These are phyloP conservation scores for Geophilus truncorum DNA, from an alignment of 2,888 invertebrate species.

Conservation along the genomic window DNA sequence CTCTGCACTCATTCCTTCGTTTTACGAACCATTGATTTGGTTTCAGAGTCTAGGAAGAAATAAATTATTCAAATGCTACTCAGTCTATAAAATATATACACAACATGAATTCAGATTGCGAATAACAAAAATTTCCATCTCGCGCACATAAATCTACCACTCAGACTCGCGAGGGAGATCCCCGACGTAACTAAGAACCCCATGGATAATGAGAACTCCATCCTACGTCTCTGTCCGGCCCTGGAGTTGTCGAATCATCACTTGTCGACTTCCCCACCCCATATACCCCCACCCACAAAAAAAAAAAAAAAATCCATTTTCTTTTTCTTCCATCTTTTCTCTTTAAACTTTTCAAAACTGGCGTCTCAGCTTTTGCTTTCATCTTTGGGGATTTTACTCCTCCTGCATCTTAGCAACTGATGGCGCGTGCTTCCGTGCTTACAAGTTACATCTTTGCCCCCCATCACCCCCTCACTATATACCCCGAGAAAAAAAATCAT, in stretches of 20 bases:
- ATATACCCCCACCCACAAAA: background rate
- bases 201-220: background rate
- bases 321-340: background rate
- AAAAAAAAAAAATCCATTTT: background rate
- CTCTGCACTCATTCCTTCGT: background rate
- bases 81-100: conserved; percentile 12
- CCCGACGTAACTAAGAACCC: background rate
- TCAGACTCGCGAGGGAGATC: background rate
- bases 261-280: background rate
- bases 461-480: background rate
- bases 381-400: background rate
- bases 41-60: background rate
- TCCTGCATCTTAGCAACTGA: conserved; percentile 7
- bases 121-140: conserved; percentile 20
- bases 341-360: conserved; percentile 2
- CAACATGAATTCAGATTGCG: conserved; percentile 16
- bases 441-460: conserved; percentile 12
- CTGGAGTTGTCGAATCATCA: background rate
- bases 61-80: background rate
- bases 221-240: background rate
- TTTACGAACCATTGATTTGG: conserved; percentile 16
- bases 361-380: conserved; percentile 15
- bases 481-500: background rate
- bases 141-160: conserved; percentile 7
- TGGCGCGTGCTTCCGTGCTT: conserved; percentile 20